phyloP scores from a whole-genome alignment of 2,797 vertebrate genomes.

The Sciaenops ocellatus region DNA sequence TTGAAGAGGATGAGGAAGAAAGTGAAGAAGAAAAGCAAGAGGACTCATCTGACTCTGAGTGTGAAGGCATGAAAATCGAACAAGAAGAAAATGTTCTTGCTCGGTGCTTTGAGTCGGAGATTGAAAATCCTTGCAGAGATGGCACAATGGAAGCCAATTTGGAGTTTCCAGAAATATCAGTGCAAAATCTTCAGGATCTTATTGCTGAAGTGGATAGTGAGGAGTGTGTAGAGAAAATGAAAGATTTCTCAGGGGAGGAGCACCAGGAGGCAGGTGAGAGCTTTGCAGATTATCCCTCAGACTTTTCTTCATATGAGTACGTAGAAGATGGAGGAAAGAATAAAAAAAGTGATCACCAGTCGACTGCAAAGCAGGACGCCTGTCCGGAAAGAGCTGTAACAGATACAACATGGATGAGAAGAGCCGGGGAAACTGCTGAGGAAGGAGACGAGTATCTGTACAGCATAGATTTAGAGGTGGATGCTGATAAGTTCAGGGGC shows the following conservation, averaged over 20 bases:
- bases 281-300: conserved; percentile 84
- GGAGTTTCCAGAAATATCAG: conserved; percentile 56
- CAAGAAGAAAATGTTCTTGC: conserved; percentile 19
- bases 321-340: conserved; percentile 39
- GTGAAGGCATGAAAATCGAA: conserved; percentile 38
- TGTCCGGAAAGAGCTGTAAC: conserved; percentile 10
- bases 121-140: conserved; percentile 37
- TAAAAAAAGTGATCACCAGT: conserved; percentile 17
- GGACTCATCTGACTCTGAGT: conserved; percentile 38
- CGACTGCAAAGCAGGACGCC: neutral
- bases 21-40: conserved; percentile 29
- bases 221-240: conserved; percentile 62
- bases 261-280: conserved; percentile 82
- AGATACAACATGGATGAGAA: conserved; percentile 4
- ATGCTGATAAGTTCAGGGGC: conserved; percentile 14
- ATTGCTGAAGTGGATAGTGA: conserved; percentile 49
- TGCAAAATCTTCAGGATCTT: conserved; percentile 57
- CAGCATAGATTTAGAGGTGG: conserved; percentile 57
- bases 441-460: conserved; percentile 47
- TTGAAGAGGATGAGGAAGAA: conserved; percentile 41
- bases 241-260: conserved; percentile 84
- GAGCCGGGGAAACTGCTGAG: conserved; percentile 22
- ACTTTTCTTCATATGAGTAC: conserved; percentile 80
- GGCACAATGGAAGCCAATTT: neutral
- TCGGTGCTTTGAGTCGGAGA: conserved; percentile 14